These are phyloP conservation scores for Ganaspis brasiliensis DNA, from an alignment of 2,888 invertebrate species.

Conservation along the genomic window DNA sequence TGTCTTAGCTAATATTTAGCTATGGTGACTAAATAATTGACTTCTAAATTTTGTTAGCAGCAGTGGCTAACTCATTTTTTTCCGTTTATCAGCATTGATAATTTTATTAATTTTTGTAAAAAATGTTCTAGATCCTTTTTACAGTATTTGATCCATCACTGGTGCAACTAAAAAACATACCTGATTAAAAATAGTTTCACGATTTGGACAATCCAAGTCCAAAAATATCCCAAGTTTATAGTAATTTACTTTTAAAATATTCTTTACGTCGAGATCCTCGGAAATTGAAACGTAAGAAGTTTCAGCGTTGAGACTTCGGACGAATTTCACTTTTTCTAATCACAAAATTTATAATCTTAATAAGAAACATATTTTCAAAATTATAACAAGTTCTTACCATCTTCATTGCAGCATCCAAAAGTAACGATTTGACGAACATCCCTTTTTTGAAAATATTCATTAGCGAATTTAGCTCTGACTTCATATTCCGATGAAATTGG, in stretches of 20 bases:
- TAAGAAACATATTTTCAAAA: background rate
- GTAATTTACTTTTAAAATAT: constrained; percentile 66
- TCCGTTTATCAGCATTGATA: too few relatives aligned
- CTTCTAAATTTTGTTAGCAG: too few relatives aligned
- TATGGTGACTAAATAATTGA: too few relatives aligned
- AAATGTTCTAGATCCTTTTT: too few relatives aligned
- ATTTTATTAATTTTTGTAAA: background rate
- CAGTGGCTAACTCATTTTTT: too few relatives aligned
- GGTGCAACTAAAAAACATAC: constrained; percentile 55
- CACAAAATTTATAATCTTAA: background rate
- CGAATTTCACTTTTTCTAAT: constrained; percentile 56
- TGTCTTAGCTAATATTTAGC: too few relatives aligned
- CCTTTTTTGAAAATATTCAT: constrained; percentile 59
- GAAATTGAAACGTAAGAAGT: constrained; percentile 60
- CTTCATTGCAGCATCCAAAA: constrained; percentile 63
- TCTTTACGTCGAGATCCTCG: constrained; percentile 59
- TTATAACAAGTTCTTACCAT: too few relatives aligned
- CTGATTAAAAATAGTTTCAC: constrained; percentile 65
- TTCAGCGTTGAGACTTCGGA: constrained; percentile 51
- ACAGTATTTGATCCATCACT: too few relatives aligned
- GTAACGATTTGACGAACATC: constrained; percentile 57
- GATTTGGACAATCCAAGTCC: constrained; percentile 66
- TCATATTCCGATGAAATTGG: background rate
- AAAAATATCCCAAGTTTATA: constrained; percentile 68
- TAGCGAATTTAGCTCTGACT: constrained; percentile 47